A percentile compares a stretch with the other conserved stretches of the same genome.
Evolutionary conservation across 2,113 vertebrate species (phyloP).

Genomic region (Elachura formosa): DNA sequence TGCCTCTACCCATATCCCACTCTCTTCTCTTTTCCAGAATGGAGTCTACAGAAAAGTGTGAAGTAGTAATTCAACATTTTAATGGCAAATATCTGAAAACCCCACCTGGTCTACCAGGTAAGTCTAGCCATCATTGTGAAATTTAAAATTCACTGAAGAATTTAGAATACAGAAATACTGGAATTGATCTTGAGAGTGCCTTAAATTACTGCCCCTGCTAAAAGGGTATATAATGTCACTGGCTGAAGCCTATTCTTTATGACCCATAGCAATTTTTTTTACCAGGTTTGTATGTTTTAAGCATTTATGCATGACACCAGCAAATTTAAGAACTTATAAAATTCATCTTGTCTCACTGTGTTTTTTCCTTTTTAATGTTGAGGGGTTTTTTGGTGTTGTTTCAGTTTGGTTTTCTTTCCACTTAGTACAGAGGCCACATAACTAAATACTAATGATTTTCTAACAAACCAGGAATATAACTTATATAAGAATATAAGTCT

Average conservation of each 20-base stretch:
- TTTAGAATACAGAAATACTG: neutral
- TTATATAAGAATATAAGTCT: neutral
- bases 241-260: neutral
- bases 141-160: neutral
- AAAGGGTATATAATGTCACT: fast-evolving
- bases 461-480: neutral
- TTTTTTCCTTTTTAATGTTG: neutral
- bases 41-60: constrained; percentile 89
- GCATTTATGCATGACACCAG: neutral
- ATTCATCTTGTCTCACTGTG: neutral
- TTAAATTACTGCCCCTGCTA: neutral
- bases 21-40: constrained; percentile 71
- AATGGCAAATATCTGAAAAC: constrained; percentile 88
- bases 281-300: neutral
- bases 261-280: neutral
- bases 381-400: neutral
- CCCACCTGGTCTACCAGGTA: constrained; percentile 83
- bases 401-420: neutral
- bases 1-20: neutral
- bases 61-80: constrained; percentile 87
- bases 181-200: neutral
- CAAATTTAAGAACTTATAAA: neutral
- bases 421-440: neutral
- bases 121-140: constrained; percentile 15
- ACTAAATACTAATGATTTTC: neutral